Evolutionary conservation across 2,113 vertebrate species (phyloP).

Genomic region (Hippocampus abdominalis): DNA sequence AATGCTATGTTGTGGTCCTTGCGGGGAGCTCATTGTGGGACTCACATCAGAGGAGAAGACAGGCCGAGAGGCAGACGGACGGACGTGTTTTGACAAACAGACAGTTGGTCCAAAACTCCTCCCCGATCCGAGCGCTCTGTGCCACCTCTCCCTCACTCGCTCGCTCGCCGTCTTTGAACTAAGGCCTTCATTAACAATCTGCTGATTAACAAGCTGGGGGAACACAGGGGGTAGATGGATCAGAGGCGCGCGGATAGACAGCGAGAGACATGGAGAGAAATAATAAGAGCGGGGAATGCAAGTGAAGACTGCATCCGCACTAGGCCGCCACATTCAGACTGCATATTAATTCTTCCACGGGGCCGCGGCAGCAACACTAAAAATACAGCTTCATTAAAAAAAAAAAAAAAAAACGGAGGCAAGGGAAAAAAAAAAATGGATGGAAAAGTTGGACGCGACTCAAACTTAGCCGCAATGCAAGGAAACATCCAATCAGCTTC

Average conservation of each 20-base stretch:
- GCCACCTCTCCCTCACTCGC: constrained; percentile 37
- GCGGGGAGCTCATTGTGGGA: constrained; percentile 58
- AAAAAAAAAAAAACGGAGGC: background rate
- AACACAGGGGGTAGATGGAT: constrained; percentile 52
- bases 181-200: constrained; percentile 69
- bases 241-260: constrained; percentile 34
- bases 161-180: constrained; percentile 62
- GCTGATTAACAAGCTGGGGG: constrained; percentile 68
- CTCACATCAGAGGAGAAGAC: constrained; percentile 57
- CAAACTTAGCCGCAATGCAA: background rate
- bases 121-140: constrained; percentile 44
- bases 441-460: constrained; percentile 6
- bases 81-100: constrained; percentile 70
- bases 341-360: constrained; percentile 6
- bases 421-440: background rate
- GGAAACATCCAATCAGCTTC: background rate
- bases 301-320: constrained; percentile 16
- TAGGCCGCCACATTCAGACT: constrained; percentile 12
- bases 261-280: constrained; percentile 15
- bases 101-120: constrained; percentile 67
- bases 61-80: constrained; percentile 46
- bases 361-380: background rate
- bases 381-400: constrained; percentile 10
- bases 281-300: constrained; percentile 18
- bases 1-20: constrained; percentile 61